phyloP scores from a whole-genome alignment of 2,113 vertebrate genomes.

The Otis tarda region DNA sequence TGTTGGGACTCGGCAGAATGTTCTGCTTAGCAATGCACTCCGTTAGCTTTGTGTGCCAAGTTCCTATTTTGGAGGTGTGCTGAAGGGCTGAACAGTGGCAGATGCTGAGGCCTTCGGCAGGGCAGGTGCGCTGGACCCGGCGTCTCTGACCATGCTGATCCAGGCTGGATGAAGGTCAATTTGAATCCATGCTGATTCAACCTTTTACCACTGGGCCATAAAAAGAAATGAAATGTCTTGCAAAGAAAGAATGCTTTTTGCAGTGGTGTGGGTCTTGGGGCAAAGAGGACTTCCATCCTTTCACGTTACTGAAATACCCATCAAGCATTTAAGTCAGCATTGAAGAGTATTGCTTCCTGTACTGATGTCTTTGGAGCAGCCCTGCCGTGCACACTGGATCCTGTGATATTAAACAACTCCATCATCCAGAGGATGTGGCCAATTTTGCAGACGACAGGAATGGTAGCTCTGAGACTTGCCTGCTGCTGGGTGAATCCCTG shows the following conservation, averaged over 20 bases:
- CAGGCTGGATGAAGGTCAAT: not conserved
- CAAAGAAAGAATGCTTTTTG: not conserved
- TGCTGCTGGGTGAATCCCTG: not conserved
- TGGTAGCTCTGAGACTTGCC: not conserved
- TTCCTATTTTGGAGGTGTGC: constrained; percentile 47
- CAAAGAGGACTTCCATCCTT: not conserved
- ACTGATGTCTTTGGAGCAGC: not conserved
- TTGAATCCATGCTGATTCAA: not conserved
- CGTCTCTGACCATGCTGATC: not conserved
- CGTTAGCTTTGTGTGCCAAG: constrained; percentile 42
- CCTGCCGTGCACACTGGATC: not conserved
- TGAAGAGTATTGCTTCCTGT: not conserved
- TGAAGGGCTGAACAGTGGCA: constrained; percentile 25
- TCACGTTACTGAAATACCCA: not conserved
- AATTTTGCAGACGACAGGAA: not conserved
- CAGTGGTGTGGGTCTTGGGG: not conserved
- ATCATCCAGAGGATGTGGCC: constrained; percentile 10
- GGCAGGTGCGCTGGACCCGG: not conserved
- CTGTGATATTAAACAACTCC: constrained; percentile 25
- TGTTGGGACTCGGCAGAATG: constrained; percentile 56
- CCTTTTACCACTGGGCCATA: not conserved
- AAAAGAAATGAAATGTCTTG: not conserved
- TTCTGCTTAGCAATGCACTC: constrained; percentile 65
- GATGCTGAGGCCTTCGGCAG: constrained; percentile 18
- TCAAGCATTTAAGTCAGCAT: not conserved